phyloP scores from a whole-genome alignment of 2,888 invertebrate species.

The Ormyrus thymus region DNA sequence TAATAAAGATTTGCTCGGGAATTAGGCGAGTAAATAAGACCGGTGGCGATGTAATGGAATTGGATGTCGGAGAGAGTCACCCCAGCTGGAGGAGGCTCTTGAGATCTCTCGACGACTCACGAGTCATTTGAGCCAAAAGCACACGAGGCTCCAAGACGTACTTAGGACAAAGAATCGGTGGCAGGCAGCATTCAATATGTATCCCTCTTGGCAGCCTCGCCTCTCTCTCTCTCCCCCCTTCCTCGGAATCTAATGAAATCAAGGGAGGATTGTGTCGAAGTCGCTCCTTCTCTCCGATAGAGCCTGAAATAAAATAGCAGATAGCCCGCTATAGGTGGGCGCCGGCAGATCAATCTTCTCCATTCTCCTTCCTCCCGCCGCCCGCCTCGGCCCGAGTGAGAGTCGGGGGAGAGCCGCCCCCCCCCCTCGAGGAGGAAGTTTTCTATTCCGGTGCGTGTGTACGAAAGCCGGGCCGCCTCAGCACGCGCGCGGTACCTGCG shows the following conservation, averaged over 20 bases:
- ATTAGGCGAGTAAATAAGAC: no score
- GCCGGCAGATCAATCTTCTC: slow-evolving; percentile 63
- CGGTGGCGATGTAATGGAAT: background rate
- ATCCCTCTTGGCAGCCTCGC: background rate
- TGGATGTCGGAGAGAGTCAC: background rate
- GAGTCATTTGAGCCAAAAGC: slow-evolving; percentile 37
- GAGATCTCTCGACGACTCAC: slow-evolving; percentile 3
- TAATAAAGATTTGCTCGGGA: background rate
- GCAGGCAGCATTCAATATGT: slow-evolving; percentile 2
- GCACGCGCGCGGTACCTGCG: slow-evolving; percentile 13
- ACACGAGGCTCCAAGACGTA: slow-evolving; percentile 33
- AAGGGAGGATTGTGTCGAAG: slow-evolving; percentile 58
- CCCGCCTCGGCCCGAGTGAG: background rate
- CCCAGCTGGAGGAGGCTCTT: background rate
- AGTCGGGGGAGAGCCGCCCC: background rate
- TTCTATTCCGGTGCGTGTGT: slow-evolving; percentile 23
- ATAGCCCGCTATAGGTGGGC: slow-evolving; percentile 56
- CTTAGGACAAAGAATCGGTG: slow-evolving; percentile 32
- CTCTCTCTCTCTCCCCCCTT: background rate
- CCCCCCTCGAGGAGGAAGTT: slow-evolving; percentile 15
- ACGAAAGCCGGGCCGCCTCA: background rate
- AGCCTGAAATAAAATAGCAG: slow-evolving; percentile 61
- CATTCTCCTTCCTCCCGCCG: slow-evolving; percentile 56
- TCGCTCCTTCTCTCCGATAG: slow-evolving; percentile 44
- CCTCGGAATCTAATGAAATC: slow-evolving; percentile 52